A percentile compares a stretch with the other conserved stretches of the same genome.
These are phyloP conservation scores for Nothocercus julius DNA, from an alignment of 2,113 vertebrate genomes.

Conservation along the genomic window DNA sequence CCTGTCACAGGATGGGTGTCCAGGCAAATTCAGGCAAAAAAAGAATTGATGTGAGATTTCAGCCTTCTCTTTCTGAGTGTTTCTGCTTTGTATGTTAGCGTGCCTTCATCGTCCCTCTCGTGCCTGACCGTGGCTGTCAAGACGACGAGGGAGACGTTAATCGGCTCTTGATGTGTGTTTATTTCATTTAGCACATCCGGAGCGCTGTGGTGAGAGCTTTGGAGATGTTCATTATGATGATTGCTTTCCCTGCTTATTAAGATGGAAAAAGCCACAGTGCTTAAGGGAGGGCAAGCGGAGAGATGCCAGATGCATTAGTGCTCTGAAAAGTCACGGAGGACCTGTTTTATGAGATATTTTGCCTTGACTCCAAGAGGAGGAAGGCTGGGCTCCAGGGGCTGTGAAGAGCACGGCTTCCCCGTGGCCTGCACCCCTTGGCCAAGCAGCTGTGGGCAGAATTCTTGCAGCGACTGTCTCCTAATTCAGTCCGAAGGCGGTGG, in stretches of 20 bases:
- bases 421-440: background rate
- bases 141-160: background rate
- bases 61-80: background rate
- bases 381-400: background rate
- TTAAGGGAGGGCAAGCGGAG: conserved; percentile 17
- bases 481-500: background rate
- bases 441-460: background rate
- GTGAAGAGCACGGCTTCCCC: fast-evolving
- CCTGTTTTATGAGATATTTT: background rate
- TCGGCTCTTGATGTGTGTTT: conserved; percentile 40
- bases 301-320: conserved; percentile 1
- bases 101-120: background rate
- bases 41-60: background rate
- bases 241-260: conserved; percentile 59
- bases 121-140: background rate
- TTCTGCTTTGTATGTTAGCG: background rate
- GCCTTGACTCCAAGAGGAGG: background rate
- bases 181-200: conserved; percentile 36
- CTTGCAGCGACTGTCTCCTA: background rate
- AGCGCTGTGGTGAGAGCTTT: conserved; percentile 16
- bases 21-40: background rate
- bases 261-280: conserved; percentile 45
- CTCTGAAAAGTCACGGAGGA: background rate
- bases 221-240: background rate
- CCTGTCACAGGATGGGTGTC: background rate